phyloP scores from a whole-genome alignment of 1,140 invertebrate genomes.

The Neomicropteryx cornuta region DNA sequence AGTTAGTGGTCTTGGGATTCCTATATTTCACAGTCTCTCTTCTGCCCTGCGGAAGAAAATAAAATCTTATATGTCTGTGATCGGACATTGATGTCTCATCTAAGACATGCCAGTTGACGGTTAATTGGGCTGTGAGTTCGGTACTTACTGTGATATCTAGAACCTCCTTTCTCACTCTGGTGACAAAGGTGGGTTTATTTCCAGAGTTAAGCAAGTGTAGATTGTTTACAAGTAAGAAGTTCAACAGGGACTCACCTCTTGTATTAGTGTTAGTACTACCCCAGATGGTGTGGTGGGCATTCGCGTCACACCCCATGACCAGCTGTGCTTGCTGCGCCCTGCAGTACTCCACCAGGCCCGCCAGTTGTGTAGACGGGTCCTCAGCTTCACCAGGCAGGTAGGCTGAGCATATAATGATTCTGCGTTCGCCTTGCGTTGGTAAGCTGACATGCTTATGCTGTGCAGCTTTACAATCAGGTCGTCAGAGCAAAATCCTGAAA shows the following conservation, averaged over 20 bases:
- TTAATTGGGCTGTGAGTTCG: not conserved
- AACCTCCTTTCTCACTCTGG: constrained; percentile 8
- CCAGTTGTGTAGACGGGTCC: no score
- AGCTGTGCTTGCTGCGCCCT: no score
- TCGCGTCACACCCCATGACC: constrained; percentile 16
- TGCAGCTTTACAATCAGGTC: no score
- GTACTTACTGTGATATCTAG: constrained; percentile 2
- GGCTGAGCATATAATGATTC: no score
- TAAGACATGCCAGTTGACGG: not conserved
- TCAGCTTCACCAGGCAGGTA: no score
- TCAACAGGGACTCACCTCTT: constrained; percentile 12
- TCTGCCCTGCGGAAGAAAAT: not conserved
- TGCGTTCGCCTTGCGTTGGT: no score
- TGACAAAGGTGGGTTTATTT: constrained; percentile 8
- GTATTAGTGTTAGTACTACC: constrained; percentile 14
- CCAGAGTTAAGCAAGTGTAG: constrained; percentile 11
- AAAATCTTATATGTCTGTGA: constrained; percentile 4
- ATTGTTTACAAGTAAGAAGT: constrained; percentile 11
- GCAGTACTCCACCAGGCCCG: no score
- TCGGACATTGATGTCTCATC: constrained; percentile 4
- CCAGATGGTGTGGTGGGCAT: constrained; percentile 14
- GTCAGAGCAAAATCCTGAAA: no score
- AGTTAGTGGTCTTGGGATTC: constrained; percentile 3
- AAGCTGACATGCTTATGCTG: no score
- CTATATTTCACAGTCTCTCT: not conserved